phyloP scores from a whole-genome alignment of 2,888 invertebrate genomes.

The Fragum fragum region DNA sequence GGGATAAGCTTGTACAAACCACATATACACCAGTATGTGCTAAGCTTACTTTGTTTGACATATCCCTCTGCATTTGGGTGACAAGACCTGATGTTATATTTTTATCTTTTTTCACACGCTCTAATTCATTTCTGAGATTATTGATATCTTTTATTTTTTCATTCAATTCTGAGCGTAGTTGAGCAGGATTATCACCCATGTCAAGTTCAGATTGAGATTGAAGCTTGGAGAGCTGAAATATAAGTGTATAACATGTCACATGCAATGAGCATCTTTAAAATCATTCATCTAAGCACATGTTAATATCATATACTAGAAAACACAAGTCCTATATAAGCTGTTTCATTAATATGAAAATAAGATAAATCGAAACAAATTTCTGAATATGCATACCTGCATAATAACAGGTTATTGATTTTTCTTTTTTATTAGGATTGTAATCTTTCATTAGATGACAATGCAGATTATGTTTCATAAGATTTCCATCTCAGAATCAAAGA shows the following conservation, averaged over 20 bases:
- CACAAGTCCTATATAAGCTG: no score
- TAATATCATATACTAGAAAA: no score
- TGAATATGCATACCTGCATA: no score
- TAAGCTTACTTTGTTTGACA: constrained; percentile 84
- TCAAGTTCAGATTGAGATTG: constrained; percentile 58
- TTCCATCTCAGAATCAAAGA: no score
- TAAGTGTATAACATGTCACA: background rate
- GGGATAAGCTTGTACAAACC: background rate
- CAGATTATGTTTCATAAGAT: no score
- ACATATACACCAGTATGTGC: constrained; percentile 10
- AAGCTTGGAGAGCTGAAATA: constrained; percentile 60
- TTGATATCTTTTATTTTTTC: constrained; percentile 81
- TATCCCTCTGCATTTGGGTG: constrained; percentile 86
- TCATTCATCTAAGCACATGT: background rate
- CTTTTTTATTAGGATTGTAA: no score
- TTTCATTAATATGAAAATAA: no score
- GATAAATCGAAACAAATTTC: no score
- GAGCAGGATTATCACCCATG: constrained; percentile 54
- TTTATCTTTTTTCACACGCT: constrained; percentile 85
- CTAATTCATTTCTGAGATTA: constrained; percentile 82
- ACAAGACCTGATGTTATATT: constrained; percentile 85
- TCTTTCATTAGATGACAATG: no score
- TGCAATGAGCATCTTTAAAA: background rate
- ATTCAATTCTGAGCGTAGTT: constrained; percentile 73
- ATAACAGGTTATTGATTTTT: no score